Evolutionary conservation across 2,113 vertebrate species (phyloP).

Genomic region (Coptodon bakossiorum): DNA sequence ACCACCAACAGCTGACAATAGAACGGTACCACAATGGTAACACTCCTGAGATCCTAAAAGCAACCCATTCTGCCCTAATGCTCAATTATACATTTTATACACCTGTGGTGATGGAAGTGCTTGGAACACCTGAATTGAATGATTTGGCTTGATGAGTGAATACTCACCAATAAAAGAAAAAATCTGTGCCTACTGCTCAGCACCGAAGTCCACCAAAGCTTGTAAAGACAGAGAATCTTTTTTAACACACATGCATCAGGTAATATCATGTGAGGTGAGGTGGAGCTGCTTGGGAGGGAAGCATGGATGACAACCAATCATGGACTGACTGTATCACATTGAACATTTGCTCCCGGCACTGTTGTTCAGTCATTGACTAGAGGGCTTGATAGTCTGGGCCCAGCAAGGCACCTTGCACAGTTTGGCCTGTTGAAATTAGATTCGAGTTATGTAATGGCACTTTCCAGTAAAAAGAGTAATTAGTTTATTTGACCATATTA

Average conservation of each 20-base stretch:
- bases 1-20: background rate
- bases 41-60: background rate
- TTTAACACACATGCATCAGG: background rate
- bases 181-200: background rate
- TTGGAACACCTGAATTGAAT: background rate
- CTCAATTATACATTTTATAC: background rate
- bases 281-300: background rate
- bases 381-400: background rate
- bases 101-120: background rate
- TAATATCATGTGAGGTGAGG: background rate
- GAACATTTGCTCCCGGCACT: background rate
- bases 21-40: background rate
- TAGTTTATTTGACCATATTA: background rate
- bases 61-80: background rate
- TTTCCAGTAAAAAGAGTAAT: background rate
- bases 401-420: background rate
- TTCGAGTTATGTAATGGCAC: background rate
- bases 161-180: background rate
- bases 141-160: background rate
- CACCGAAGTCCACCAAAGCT: background rate
- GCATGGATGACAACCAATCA: background rate
- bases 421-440: background rate
- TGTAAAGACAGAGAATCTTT: background rate
- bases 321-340: background rate
- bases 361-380: background rate